These are phyloP conservation scores for Pyrrhosoma nymphula DNA, from an alignment of 2,888 invertebrate species.

Conservation along the genomic window DNA sequence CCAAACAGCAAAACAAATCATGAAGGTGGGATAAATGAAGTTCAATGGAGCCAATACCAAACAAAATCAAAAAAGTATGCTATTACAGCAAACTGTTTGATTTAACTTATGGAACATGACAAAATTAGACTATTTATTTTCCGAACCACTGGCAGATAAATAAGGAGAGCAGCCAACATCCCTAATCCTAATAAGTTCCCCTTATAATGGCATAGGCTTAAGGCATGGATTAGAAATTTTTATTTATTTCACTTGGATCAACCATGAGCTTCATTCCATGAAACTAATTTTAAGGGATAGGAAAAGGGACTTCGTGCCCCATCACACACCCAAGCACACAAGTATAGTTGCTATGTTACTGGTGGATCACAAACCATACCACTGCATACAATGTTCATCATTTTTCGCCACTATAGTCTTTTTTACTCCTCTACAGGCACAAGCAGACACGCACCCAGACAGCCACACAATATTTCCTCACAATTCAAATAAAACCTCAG, in stretches of 20 bases:
- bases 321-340: conserved; percentile 61
- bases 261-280: conserved; percentile 43
- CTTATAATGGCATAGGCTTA: conserved; percentile 42
- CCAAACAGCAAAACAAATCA: conserved; percentile 54
- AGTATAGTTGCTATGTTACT: conserved; percentile 59
- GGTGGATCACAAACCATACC: conserved; percentile 61
- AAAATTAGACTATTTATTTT: conserved; percentile 21
- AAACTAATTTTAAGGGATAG: conserved; percentile 60
- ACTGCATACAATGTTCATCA: conserved; percentile 39
- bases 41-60: conserved; percentile 23
- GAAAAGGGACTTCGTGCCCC: conserved; percentile 50
- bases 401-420: conserved; percentile 54
- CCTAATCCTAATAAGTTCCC: conserved; percentile 49
- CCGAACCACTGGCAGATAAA: conserved; percentile 43
- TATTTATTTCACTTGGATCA: background rate
- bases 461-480: conserved; percentile 51
- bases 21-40: conserved; percentile 50
- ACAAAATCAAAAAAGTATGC: conserved; percentile 8
- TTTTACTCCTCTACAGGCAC: conserved; percentile 55
- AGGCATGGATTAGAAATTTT: conserved; percentile 53
- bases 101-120: conserved; percentile 16
- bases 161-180: conserved; percentile 38
- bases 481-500: conserved; percentile 50
- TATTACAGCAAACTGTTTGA: conserved; percentile 27
- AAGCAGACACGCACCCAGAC: conserved; percentile 47